A percentile compares a stretch with the other conserved stretches of the same genome.
These are phyloP conservation scores for Coendou prehensilis DNA, from an alignment of 2,797 vertebrate genomes.

Conservation along the genomic window DNA sequence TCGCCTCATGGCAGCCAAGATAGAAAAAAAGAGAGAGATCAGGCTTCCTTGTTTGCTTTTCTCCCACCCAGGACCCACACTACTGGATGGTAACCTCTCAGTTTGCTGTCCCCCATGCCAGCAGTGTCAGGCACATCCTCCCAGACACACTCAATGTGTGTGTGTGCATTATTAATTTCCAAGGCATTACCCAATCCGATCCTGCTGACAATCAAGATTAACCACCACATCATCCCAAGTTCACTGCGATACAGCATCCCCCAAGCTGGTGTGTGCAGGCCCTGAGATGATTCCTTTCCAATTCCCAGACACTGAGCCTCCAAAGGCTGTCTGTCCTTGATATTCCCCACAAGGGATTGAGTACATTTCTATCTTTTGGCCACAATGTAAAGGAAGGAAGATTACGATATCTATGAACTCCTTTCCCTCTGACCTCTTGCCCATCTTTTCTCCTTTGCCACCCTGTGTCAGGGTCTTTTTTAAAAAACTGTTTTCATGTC, in stretches of 20 bases:
- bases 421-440: not conserved
- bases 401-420: no score
- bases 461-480: not conserved
- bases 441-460: not conserved
- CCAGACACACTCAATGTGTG: not conserved
- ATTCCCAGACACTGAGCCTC: not conserved
- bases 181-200: not conserved
- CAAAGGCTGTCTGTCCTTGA: rapidly evolving
- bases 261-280: rapidly evolving
- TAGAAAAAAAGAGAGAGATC: not conserved
- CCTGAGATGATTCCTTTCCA: not conserved
- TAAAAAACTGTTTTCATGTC: not conserved
- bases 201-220: not conserved
- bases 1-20: not conserved
- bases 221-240: not conserved
- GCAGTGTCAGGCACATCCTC: not conserved
- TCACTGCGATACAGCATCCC: not conserved
- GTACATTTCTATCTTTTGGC: not conserved
- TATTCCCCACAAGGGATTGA: not conserved
- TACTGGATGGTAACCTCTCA: not conserved
- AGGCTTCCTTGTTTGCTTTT: not conserved
- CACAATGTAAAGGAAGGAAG: not conserved
- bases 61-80: no score
- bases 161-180: not conserved
- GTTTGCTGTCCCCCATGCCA: not conserved